These are phyloP conservation scores for Euthynnus affinis DNA, from an alignment of 2,797 vertebrate genomes.

Conservation along the genomic window DNA sequence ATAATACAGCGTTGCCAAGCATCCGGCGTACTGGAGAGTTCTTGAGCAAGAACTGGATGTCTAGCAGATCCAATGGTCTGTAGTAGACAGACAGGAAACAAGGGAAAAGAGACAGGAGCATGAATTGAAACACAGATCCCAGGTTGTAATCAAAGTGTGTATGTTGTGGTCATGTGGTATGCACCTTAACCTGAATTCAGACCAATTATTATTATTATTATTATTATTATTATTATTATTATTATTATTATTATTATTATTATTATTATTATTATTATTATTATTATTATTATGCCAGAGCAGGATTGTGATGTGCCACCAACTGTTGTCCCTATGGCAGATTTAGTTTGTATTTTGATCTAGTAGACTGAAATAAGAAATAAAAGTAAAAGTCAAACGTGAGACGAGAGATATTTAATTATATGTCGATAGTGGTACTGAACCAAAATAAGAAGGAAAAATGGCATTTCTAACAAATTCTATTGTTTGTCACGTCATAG, in stretches of 20 bases:
- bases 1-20: not conserved
- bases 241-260: not conserved
- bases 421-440: too few relatives aligned
- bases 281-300: not conserved
- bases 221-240: not conserved
- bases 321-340: not conserved
- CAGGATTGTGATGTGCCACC: not conserved
- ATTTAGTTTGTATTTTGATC: not conserved
- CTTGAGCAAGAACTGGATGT: not conserved
- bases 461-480: too few relatives aligned
- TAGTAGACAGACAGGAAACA: too few relatives aligned
- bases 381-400: too few relatives aligned
- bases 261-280: not conserved
- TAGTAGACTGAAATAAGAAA: not conserved
- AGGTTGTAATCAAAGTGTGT: not conserved
- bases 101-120: too few relatives aligned
- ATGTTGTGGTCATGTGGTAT: not conserved
- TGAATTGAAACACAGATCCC: too few relatives aligned
- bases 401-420: too few relatives aligned
- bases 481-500: not conserved
- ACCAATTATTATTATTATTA: not conserved
- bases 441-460: too few relatives aligned
- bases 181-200: not conserved
- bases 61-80: not conserved
- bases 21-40: not conserved